phyloP scores from a whole-genome alignment of 2,113 vertebrate species.

The Cyrtonyx montezumae region DNA sequence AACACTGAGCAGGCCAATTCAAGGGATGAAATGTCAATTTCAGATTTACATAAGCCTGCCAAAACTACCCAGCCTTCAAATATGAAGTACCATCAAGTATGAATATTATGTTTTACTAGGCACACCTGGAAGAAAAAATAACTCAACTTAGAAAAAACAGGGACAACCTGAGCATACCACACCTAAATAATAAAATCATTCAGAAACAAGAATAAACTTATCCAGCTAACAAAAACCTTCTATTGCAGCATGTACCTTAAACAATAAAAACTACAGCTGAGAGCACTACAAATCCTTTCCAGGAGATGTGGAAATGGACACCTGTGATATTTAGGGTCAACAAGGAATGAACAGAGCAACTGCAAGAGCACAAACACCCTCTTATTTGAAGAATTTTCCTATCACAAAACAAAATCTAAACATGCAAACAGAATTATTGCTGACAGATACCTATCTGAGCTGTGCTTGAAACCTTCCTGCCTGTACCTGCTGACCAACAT shows the following conservation, averaged over 20 bases:
- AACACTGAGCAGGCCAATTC: background rate
- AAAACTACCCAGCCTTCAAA: slow-evolving; percentile 37
- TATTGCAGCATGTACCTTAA: background rate
- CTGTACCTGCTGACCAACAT: background rate
- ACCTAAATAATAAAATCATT: background rate
- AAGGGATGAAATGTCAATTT: background rate
- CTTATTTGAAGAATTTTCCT: background rate
- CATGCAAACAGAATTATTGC: background rate
- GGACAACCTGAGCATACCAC: slow-evolving; percentile 2
- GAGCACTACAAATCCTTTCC: background rate
- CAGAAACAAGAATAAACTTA: background rate
- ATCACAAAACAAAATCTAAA: background rate
- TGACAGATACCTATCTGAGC: background rate
- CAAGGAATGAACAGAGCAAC: background rate
- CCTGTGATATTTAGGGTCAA: background rate
- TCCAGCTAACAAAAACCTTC: background rate
- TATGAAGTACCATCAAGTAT: background rate
- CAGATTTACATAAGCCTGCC: slow-evolving; percentile 43
- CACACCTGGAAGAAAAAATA: slow-evolving; percentile 27
- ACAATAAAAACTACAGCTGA: background rate
- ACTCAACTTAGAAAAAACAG: background rate
- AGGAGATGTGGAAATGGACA: background rate
- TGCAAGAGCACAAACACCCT: background rate
- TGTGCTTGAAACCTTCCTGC: background rate
- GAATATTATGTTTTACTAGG: slow-evolving; percentile 7